Evolutionary conservation across 2,113 vertebrate species (phyloP).

Genomic region (Onychostruthus taczanowskii): DNA sequence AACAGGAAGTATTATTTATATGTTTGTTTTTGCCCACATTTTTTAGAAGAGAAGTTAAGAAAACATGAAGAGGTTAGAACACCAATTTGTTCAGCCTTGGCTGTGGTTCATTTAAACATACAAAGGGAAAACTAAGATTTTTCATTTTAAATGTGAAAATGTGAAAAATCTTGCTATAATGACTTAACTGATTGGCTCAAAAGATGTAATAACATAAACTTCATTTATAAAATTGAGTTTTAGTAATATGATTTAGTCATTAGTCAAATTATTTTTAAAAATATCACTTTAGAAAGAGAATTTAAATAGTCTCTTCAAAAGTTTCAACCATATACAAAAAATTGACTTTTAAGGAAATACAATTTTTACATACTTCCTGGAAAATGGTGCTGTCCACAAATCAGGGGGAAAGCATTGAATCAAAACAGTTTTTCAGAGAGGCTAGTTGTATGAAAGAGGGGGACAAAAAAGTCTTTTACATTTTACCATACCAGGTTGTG

Average conservation of each 20-base stretch:
- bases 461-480: background rate
- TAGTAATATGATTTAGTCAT: background rate
- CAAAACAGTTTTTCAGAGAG: background rate
- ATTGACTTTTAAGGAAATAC: background rate
- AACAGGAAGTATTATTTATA: background rate
- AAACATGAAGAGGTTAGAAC: background rate
- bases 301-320: background rate
- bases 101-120: background rate
- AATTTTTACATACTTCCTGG: background rate
- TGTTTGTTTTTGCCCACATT: background rate
- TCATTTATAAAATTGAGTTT: background rate
- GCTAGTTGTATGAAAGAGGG: background rate
- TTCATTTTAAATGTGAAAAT: background rate
- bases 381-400: background rate
- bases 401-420: background rate
- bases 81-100: background rate
- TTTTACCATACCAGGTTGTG: background rate
- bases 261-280: background rate
- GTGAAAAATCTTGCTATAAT: background rate
- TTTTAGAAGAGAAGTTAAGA: background rate
- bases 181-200: background rate
- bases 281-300: background rate
- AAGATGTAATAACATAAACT: background rate
- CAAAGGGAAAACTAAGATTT: background rate
- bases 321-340: background rate